These are phyloP conservation scores for Palythoa caribaeorum DNA, from an alignment of 92 coral and sea anemone species.

Conservation along the genomic window DNA sequence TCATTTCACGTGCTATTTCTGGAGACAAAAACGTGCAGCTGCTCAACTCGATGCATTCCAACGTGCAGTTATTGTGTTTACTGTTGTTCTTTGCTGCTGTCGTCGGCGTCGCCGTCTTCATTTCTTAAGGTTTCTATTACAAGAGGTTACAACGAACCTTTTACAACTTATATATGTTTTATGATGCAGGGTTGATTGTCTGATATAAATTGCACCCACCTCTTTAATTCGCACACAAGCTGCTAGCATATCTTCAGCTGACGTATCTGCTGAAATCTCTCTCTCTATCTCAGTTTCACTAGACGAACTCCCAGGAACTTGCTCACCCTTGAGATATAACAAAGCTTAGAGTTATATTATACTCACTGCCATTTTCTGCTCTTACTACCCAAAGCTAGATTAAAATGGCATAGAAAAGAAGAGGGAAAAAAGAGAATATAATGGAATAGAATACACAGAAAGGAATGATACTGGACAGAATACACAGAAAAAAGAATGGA, in stretches of 20 bases:
- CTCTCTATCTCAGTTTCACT: conserved; percentile 32
- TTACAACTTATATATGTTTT: too few species aligned
- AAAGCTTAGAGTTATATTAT: too few species aligned
- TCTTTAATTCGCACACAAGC: conserved; percentile 45
- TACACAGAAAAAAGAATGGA: background rate
- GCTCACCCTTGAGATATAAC: background rate
- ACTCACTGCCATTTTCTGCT: background rate
- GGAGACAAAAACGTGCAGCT: too few species aligned
- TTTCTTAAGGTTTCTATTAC: too few species aligned
- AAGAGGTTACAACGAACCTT: too few species aligned
- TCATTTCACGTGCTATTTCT: too few species aligned
- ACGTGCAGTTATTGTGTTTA: too few species aligned
- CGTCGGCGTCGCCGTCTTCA: too few species aligned
- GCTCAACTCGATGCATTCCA: too few species aligned
- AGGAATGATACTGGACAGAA: background rate
- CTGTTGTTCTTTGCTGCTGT: too few species aligned
- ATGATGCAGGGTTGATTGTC: too few species aligned
- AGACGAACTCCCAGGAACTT: conserved; percentile 12
- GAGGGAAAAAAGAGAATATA: background rate
- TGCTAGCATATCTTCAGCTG: conserved; percentile 42
- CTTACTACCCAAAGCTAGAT: background rate
- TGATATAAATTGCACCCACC: background rate
- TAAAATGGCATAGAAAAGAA: background rate
- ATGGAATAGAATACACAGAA: background rate
- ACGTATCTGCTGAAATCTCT: conserved; percentile 28